phyloP scores from a whole-genome alignment of 2,113 vertebrate genomes.

The Pyrgilauda ruficollis region DNA sequence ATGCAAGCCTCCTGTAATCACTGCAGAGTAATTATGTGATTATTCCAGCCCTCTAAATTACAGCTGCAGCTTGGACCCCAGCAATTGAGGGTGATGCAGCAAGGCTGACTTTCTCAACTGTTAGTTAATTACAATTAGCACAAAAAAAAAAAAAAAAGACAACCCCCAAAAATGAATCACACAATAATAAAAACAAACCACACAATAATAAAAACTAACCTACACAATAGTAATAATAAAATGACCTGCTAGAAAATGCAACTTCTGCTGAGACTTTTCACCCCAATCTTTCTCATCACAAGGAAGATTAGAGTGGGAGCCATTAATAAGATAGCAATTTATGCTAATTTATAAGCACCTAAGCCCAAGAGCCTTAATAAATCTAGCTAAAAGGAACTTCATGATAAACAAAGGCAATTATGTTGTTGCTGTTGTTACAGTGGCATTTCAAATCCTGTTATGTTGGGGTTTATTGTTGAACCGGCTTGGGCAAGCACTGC shows the following conservation, averaged over 20 bases:
- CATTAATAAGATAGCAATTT: constrained; percentile 46
- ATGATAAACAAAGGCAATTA: constrained; percentile 19
- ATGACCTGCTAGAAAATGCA: background rate
- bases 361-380: constrained; percentile 21
- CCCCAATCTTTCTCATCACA: background rate
- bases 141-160: background rate
- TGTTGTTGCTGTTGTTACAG: background rate
- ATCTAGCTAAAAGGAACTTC: constrained; percentile 20
- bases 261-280: constrained; percentile 2
- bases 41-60: constrained; percentile 66
- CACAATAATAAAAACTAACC: background rate
- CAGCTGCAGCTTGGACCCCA: constrained; percentile 41
- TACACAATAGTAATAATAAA: background rate
- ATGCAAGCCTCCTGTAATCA: constrained; percentile 49
- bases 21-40: constrained; percentile 64
- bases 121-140: constrained; percentile 45
- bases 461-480: background rate
- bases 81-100: constrained; percentile 46
- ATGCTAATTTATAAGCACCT: constrained; percentile 28
- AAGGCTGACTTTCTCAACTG: constrained; percentile 11
- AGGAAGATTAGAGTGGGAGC: background rate
- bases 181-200: background rate
- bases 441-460: background rate
- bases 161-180: background rate
- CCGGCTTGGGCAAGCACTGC: background rate